Evolutionary conservation across 2,888 invertebrate genomes (phyloP).

Genomic region (Sthenelais limicola): DNA sequence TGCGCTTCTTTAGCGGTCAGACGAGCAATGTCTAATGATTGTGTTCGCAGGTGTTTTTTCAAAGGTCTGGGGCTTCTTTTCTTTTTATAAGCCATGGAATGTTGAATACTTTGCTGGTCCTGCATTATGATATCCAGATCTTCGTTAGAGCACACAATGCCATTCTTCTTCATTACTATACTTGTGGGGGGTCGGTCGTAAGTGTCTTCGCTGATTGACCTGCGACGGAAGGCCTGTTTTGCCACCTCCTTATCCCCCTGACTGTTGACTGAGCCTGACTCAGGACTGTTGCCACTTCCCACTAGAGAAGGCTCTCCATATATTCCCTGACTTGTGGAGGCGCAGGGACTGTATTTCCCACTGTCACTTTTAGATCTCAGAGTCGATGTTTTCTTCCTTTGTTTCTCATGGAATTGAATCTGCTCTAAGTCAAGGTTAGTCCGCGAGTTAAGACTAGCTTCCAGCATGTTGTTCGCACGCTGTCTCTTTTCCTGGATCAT

Average conservation of each 20-base stretch:
- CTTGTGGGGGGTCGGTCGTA: constrained; percentile 46
- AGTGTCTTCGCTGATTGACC: constrained; percentile 55
- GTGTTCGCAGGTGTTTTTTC: constrained; percentile 28
- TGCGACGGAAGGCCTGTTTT: constrained; percentile 40
- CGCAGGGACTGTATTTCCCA: background rate
- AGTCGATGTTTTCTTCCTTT: constrained; percentile 19
- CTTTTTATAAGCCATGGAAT: constrained; percentile 11
- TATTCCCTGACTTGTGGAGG: background rate
- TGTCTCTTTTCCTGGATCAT: constrained; percentile 53
- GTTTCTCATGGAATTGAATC: constrained; percentile 36
- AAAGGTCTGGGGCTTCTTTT: constrained; percentile 40
- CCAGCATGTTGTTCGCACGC: constrained; percentile 45
- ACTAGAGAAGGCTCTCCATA: no score
- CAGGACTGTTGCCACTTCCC: no score
- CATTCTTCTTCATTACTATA: constrained; percentile 41
- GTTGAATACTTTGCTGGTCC: constrained; percentile 37
- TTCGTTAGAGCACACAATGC: constrained; percentile 54
- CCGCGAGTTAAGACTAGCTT: constrained; percentile 37
- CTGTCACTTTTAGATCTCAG: constrained; percentile 19
- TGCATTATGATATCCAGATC: constrained; percentile 52
- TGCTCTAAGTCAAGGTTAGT: constrained; percentile 24
- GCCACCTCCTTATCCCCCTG: constrained; percentile 4
- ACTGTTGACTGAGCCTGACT: background rate
- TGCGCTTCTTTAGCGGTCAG: constrained; percentile 21
- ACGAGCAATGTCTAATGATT: constrained; percentile 40